Evolutionary conservation across 2,797 vertebrate species (phyloP), one percentile per base, ranked within the genome.

Genomic region (Prionace glauca): DNA sequence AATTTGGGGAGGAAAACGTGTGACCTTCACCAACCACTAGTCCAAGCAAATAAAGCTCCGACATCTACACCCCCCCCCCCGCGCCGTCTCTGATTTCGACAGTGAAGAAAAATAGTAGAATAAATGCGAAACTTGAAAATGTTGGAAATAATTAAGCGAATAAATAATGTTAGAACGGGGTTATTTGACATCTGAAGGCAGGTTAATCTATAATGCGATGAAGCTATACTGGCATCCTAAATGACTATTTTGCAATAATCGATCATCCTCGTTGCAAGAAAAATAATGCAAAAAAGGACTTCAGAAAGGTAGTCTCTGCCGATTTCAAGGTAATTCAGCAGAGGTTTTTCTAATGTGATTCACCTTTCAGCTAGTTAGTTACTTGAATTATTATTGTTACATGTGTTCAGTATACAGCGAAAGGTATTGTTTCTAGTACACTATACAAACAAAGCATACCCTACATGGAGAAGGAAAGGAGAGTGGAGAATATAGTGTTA

Each of bases 1-100:
- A 92, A 92, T 92, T 92, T 92, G 36, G 90, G 90, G 90, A 92
- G 90, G 32, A 18, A 69, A 92, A 69, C 18, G 18, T 92, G n/a
- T 69, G 65, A 69, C 90, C 90, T 92, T 92, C 90, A 92, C n/a
- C 20, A 5, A 36, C 62, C 20, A 36, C 32, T n/a, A 62, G 56
- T 29, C 32, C 0, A 62, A 32, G 22, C n/a, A 92, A 69, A 69
- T 69, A 20, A 69, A 69, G 90, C 32, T 22, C 62, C 60, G 18
- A 0, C 18, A 7, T 14, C 32, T 8, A 56, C 4, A 0, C 5
- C 16, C 26, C 72, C 5, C 29, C 32, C 62, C 12, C 62, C 62
- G 0, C 2, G 12, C 32, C 56, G 1, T 90, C 56, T 62, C 18
- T 69, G 65, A 69, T 11, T 92, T 29, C 11, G 10, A 9, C 62